phyloP scores from a whole-genome alignment of 2,113 vertebrate genomes.

The Platysternon megacephalum region DNA sequence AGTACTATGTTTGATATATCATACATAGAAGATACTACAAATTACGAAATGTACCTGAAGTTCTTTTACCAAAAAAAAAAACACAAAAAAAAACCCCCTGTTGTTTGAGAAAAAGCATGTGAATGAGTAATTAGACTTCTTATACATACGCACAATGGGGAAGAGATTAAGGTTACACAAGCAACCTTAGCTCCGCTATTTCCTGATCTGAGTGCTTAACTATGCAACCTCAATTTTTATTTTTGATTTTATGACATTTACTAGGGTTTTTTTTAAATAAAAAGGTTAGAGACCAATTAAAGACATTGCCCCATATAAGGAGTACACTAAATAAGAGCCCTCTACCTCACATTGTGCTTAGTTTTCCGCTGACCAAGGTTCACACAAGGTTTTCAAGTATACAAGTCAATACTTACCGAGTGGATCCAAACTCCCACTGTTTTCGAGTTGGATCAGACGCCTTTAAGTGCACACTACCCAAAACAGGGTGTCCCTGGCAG shows the following conservation, averaged over 20 bases:
- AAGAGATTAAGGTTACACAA: constrained; percentile 31
- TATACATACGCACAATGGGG: constrained; percentile 11
- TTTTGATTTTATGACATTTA: constrained; percentile 57
- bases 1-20: not conserved
- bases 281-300: constrained; percentile 50
- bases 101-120: not conserved
- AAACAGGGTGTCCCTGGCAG: not conserved
- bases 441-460: not conserved
- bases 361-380: constrained; percentile 8
- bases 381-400: not conserved
- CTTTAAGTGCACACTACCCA: not conserved
- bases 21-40: not conserved
- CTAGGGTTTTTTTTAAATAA: constrained; percentile 1
- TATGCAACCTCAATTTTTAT: constrained; percentile 44
- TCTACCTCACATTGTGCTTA: constrained; percentile 15
- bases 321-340: constrained; percentile 2
- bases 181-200: constrained; percentile 29
- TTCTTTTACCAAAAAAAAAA: not conserved
- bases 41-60: not conserved
- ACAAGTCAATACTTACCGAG: not conserved
- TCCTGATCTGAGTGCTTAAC: constrained; percentile 57
- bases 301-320: constrained; percentile 22
- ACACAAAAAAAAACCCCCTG: not conserved
- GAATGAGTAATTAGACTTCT: not conserved
- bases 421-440: not conserved